Percentiles rank a stretch among this genome's conserved stretches.
phyloP scores from a whole-genome alignment of 2,888 invertebrate genomes.

The Dioctria linearis region DNA sequence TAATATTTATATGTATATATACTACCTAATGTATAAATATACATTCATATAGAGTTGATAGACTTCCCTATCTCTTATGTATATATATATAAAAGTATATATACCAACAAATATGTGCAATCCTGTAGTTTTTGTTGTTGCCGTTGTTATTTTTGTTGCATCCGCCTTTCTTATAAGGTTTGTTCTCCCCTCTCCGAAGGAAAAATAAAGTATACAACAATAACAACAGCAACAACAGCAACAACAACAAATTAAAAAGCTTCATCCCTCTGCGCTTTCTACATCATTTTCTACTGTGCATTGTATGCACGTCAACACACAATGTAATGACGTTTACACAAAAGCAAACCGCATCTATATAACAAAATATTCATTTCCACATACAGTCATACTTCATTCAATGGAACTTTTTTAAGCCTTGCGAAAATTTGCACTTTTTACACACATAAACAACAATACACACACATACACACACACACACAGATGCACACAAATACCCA shows the following conservation, averaged over 20 bases:
- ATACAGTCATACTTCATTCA: conserved; percentile 49
- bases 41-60: conserved; percentile 13
- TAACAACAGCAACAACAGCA: neutral
- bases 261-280: conserved; percentile 46
- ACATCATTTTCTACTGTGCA: conserved; percentile 48
- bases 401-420: conserved; percentile 28
- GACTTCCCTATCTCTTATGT: conserved; percentile 36
- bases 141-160: conserved; percentile 49
- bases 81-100: conserved; percentile 31
- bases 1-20: neutral
- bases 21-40: neutral
- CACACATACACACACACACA: neutral
- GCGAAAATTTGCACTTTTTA: conserved; percentile 47
- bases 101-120: neutral
- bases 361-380: neutral
- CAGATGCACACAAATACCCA: neutral
- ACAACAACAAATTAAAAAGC: conserved; percentile 10
- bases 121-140: conserved; percentile 23
- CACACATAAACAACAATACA: neutral
- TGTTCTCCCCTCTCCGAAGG: conserved; percentile 53
- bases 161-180: conserved; percentile 50
- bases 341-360: conserved; percentile 46
- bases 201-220: neutral
- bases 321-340: conserved; percentile 51
- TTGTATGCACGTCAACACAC: conserved; percentile 44